Conservation (phyloP, 2,113 vertebrate genomes). For the Hiodon alosoides region DNA sequence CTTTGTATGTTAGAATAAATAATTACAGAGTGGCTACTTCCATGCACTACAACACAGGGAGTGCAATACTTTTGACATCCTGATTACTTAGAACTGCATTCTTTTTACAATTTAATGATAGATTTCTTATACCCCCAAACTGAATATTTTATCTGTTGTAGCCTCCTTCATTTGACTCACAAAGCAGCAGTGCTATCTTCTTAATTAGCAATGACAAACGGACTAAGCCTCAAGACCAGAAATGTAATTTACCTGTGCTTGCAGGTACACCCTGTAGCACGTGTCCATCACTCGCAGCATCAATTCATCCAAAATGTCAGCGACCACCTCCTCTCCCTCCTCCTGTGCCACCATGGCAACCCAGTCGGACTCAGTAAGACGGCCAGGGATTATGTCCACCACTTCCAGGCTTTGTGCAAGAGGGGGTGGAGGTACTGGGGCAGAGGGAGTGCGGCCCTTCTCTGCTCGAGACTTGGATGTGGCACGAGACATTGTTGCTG, state of each 20-base stretch:
- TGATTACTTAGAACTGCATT: too few species aligned
- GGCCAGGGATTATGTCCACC: slow-evolving; percentile 46
- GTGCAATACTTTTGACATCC: too few species aligned
- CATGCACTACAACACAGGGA: too few species aligned
- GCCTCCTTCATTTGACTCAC: too few species aligned
- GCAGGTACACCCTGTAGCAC: slow-evolving; percentile 35
- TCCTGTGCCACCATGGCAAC: slow-evolving; percentile 39
- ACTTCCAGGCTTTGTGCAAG: background rate
- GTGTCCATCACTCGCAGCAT: slow-evolving; percentile 42
- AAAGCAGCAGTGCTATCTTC: too few species aligned
- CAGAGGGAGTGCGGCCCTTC: slow-evolving; percentile 26
- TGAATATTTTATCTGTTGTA: too few species aligned
- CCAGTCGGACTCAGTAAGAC: slow-evolving; percentile 54
- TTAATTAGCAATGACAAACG: background rate
- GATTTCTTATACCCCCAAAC: too few species aligned
- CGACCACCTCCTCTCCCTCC: slow-evolving; percentile 47
- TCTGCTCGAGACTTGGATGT: slow-evolving; percentile 52
- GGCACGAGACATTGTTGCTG: slow-evolving; percentile 46
- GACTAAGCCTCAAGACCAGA: background rate
- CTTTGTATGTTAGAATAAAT: too few species aligned
- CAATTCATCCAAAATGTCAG: slow-evolving; percentile 51
- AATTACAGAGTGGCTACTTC: too few species aligned
- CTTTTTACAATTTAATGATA: too few species aligned
- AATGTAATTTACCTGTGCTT: slow-evolving; percentile 49
- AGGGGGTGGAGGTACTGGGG: background rate